Percentiles rank a stretch among this genome's conserved stretches.
Evolutionary conservation across 2,797 vertebrate species (phyloP).

Genomic region (Gymnopithys bicolor): DNA sequence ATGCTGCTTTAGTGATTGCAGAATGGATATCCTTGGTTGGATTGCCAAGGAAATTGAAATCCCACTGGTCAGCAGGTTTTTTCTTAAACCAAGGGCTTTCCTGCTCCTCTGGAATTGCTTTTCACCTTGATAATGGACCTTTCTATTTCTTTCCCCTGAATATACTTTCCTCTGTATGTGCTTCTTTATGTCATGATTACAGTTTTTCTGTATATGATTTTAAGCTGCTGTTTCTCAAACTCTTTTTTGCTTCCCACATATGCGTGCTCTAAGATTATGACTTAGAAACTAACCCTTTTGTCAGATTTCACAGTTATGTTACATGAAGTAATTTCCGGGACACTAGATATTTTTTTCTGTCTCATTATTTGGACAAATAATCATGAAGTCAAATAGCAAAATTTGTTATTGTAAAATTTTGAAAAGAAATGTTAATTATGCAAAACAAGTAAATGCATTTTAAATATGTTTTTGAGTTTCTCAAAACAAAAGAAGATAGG

Average conservation of each 20-base stretch:
- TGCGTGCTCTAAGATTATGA: not conserved
- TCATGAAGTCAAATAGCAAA: not conserved
- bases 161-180: not conserved
- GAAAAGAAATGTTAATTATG: not conserved
- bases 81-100: conserved; percentile 24
- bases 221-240: not conserved
- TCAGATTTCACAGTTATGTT: not conserved
- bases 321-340: not conserved
- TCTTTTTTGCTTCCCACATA: not conserved
- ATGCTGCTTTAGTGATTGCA: conserved; percentile 23
- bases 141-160: not conserved
- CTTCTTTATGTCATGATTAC: not conserved
- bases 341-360: not conserved
- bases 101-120: conserved; percentile 18
- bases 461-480: not conserved
- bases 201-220: not conserved
- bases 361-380: not conserved
- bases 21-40: conserved; percentile 20
- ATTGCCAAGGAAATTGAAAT: conserved; percentile 67
- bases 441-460: not conserved
- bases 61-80: not conserved
- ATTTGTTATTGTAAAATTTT: not conserved
- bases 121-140: not conserved
- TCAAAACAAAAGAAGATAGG: not conserved
- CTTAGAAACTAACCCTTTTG: not conserved